phyloP scores from a whole-genome alignment of 2,797 vertebrate genomes.

The Aythya fuligula region DNA sequence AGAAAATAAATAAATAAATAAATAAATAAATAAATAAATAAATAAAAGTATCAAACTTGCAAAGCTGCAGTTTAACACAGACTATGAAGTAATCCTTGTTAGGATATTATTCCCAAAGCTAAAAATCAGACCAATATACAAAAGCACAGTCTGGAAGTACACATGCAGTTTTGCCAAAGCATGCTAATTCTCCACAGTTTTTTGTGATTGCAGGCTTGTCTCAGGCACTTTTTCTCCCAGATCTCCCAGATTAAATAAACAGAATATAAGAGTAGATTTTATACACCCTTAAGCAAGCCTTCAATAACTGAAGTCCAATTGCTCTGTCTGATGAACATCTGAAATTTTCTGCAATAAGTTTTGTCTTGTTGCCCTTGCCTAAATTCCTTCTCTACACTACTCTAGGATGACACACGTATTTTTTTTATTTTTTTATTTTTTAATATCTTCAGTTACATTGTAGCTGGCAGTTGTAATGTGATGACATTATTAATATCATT shows the following conservation, averaged over 20 bases:
- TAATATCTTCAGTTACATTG: neutral
- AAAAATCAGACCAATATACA: neutral
- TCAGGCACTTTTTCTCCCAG: neutral
- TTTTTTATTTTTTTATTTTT: neutral
- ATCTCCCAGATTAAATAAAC: neutral
- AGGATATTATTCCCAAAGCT: fast-evolving
- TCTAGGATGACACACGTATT: neutral
- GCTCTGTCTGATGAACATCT: neutral
- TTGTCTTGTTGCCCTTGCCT: neutral
- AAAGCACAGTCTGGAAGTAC: neutral
- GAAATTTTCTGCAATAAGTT: neutral
- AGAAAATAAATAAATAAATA: neutral
- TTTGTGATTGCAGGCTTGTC: neutral
- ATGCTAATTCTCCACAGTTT: neutral
- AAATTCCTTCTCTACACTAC: neutral
- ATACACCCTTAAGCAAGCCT: neutral
- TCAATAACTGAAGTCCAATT: neutral
- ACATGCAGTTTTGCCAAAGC: neutral
- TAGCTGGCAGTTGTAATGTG: neutral
- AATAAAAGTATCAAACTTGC: neutral
- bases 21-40: neutral
- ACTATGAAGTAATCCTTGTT: neutral
- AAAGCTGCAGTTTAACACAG: neutral
- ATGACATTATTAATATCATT: neutral
- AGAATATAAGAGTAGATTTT: neutral